Evolutionary conservation across 2,113 vertebrate species (phyloP).

Genomic region (Halichoerus grypus): DNA sequence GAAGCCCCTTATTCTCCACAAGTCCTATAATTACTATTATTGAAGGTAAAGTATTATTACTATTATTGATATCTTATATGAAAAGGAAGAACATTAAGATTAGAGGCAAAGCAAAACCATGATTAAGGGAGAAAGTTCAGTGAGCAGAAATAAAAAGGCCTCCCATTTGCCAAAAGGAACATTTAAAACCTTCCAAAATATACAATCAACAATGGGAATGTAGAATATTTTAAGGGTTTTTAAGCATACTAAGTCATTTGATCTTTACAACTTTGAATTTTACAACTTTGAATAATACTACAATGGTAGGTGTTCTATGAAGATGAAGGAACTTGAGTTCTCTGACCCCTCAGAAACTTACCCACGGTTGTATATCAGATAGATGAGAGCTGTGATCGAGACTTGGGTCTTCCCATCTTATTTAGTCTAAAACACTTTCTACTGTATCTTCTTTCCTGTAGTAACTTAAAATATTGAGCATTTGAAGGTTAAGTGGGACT

Average conservation of each 20-base stretch:
- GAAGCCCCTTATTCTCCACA: neutral
- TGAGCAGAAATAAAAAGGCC: neutral
- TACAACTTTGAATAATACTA: neutral
- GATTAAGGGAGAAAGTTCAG: neutral
- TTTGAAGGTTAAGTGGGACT: neutral
- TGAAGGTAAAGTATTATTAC: neutral
- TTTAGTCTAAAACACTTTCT: neutral
- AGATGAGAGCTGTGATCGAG: neutral
- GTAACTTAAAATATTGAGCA: constrained; percentile 43
- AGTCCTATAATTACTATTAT: neutral
- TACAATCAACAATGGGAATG: neutral
- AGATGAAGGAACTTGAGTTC: neutral
- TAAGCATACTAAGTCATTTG: neutral
- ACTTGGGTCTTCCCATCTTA: neutral
- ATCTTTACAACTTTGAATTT: neutral
- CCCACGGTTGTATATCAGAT: neutral
- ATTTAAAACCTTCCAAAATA: neutral
- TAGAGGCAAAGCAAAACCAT: constrained; percentile 15
- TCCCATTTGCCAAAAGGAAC: neutral
- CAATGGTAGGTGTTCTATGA: neutral
- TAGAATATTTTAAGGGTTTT: neutral
- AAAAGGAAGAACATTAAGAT: constrained; percentile 36
- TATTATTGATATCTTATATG: neutral
- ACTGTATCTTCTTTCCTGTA: neutral
- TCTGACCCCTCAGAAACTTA: neutral